Evolutionary conservation across 1,140 invertebrate genomes (phyloP).

Genomic region (Micrasema longulum): DNA sequence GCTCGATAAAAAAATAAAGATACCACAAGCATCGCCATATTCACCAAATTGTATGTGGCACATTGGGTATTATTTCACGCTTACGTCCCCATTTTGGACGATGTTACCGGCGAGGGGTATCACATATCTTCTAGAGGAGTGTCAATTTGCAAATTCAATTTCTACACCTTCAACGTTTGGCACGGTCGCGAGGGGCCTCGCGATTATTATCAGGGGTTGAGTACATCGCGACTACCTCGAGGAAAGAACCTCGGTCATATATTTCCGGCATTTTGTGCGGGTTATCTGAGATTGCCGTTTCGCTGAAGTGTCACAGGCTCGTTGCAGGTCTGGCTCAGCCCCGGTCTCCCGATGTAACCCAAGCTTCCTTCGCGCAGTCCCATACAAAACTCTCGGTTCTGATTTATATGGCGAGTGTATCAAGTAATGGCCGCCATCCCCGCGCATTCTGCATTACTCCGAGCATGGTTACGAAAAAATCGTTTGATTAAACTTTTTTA

Average conservation of each 20-base stretch:
- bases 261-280: neutral
- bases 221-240: neutral
- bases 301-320: neutral
- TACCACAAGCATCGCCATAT: slow-evolving; percentile 12
- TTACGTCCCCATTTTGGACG: slow-evolving; percentile 29
- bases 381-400: slow-evolving; percentile 21
- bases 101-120: slow-evolving; percentile 29
- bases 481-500: slow-evolving; percentile 33
- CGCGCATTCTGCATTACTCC: slow-evolving; percentile 36
- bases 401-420: slow-evolving; percentile 31
- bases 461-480: slow-evolving; percentile 18
- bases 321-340: neutral
- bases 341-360: slow-evolving; percentile 23
- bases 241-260: neutral
- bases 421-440: slow-evolving; percentile 26
- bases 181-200: neutral
- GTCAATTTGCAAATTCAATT: slow-evolving; percentile 42
- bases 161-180: slow-evolving; percentile 36
- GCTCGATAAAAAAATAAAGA: slow-evolving; percentile 27
- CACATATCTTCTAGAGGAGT: slow-evolving; percentile 37
- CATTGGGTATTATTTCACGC: slow-evolving; percentile 36
- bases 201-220: neutral
- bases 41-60: slow-evolving; percentile 38
- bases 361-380: slow-evolving; percentile 23
- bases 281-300: neutral